phyloP scores from a whole-genome alignment of 2,113 vertebrate genomes.

The Oostethus manadensis region DNA sequence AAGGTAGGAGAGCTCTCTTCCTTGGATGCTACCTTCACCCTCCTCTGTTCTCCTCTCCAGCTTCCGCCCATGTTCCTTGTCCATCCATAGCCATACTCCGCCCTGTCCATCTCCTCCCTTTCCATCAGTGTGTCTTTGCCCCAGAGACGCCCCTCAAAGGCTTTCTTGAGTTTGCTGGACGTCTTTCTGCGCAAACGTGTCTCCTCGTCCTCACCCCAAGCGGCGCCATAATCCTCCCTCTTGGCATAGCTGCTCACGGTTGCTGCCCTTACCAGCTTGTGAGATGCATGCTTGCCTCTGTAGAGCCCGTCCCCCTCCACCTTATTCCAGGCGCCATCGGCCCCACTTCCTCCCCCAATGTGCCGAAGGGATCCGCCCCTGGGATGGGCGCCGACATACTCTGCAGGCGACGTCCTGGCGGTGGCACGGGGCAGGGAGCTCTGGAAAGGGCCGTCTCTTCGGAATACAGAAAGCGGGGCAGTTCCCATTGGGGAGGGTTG shows the following conservation, averaged over 20 bases:
- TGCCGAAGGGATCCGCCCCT: slow-evolving; percentile 71
- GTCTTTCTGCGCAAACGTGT: slow-evolving; percentile 44
- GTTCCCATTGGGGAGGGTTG: slow-evolving; percentile 65
- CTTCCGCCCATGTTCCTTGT: slow-evolving; percentile 56
- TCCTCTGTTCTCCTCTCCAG: slow-evolving; percentile 57
- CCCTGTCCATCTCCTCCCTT: slow-evolving; percentile 56
- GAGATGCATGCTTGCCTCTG: slow-evolving; percentile 73
- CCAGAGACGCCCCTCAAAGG: slow-evolving; percentile 65
- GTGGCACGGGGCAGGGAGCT: slow-evolving; percentile 71
- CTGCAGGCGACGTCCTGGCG: slow-evolving; percentile 52
- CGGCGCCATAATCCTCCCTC: slow-evolving; percentile 52
- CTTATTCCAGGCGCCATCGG: slow-evolving; percentile 49
- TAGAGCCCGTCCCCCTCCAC: slow-evolving; percentile 70
- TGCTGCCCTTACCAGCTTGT: slow-evolving; percentile 72
- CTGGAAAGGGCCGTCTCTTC: slow-evolving; percentile 70
- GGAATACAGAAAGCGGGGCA: slow-evolving; percentile 72
- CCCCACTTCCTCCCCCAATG: slow-evolving; percentile 48
- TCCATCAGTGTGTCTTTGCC: slow-evolving; percentile 62
- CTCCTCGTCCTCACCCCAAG: slow-evolving; percentile 57
- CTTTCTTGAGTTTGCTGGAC: slow-evolving; percentile 65
- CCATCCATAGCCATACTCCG: slow-evolving; percentile 59
- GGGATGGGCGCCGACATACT: slow-evolving; percentile 53
- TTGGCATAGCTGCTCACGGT: slow-evolving; percentile 69
- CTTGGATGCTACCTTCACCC: slow-evolving; percentile 47
- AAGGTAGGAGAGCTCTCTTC: slow-evolving; percentile 54